Percentiles rank a stretch among this genome's conserved stretches.
These are phyloP conservation scores for Byasa hedistus DNA, from an alignment of 2,888 invertebrate genomes.

Conservation along the genomic window DNA sequence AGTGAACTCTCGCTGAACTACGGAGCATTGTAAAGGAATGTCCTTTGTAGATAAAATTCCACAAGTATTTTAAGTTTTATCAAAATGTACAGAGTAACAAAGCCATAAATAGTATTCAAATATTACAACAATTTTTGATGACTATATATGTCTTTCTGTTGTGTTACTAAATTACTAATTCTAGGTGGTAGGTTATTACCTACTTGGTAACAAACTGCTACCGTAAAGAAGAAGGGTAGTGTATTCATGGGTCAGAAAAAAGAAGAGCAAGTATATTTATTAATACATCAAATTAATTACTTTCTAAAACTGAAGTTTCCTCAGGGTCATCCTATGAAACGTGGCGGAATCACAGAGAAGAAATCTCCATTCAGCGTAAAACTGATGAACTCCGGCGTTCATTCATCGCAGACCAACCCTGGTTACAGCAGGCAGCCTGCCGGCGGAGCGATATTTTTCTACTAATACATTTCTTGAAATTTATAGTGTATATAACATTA, in stretches of 20 bases:
- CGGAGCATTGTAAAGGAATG: no score
- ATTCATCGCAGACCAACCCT: conserved; percentile 89
- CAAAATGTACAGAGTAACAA: no score
- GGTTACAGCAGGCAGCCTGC: conserved; percentile 89
- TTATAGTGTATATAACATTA: neutral
- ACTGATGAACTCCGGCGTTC: conserved; percentile 89
- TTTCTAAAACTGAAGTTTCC: neutral
- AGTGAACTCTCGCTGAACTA: no score
- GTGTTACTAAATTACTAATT: no score
- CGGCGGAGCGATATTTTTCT: conserved; percentile 86
- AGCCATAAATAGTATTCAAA: no score
- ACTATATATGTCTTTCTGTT: no score
- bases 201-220: no score
- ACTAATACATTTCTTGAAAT: conserved; percentile 42
- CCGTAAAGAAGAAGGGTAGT: neutral
- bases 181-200: no score
- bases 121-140: neutral
- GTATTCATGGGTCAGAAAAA: neutral
- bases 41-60: no score
- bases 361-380: conserved; percentile 86
- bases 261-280: neutral
- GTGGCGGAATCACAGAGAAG: conserved; percentile 82
- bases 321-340: conserved; percentile 79
- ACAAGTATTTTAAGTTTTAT: no score
- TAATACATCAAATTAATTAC: neutral